Evolutionary conservation across 2,113 vertebrate species (phyloP), one percentile per base, ranked within the genome.

Genomic region (Burhinus bistriatus): DNA sequence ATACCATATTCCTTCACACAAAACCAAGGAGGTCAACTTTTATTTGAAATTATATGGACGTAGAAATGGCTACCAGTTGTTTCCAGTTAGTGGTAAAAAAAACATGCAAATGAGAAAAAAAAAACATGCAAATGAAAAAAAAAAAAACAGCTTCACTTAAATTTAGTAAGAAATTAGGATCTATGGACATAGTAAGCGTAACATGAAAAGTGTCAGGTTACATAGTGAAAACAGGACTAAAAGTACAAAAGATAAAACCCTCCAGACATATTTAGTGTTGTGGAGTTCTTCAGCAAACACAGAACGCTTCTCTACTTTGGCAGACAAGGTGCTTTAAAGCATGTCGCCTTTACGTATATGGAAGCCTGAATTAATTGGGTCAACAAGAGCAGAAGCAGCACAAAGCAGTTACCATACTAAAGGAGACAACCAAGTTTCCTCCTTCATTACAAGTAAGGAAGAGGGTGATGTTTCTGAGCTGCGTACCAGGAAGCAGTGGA

Each of bases 81-180:
- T 90, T 86, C 13, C n/a, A 72, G 40, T n/a, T 44, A 72, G 20
- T 51, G 25, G 38, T 12, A 58, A 75, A 81, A 70, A 69, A 38
- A 1, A 15, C 15, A 40, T 0, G 1, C 5, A 77, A 55, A 73
- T 10, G 2, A 65, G 20, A 6, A 29, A 32, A 54, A 55, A 12
- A 9, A 3, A 1, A 15, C 15, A 40, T 0, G 1, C 5, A 77
- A 55, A 73, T 10, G 2, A 65, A 17, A 6, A 29, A 32, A 54
- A n/a, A n/a, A n/a, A 55, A 12, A 9, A 3, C 9, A 51, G 15
- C 18, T 83, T 90, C n/a, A 66, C 30, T 38, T 70, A 38, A 77
- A 70, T 49, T 77, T 42, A 62, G 27, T 26, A 58, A 38, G 20
- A 80, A 95, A 89, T 29, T 0, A 78, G 12, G 21, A 32, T 40